Evolutionary conservation across 2,888 invertebrate genomes (phyloP).

Genomic region (Terebella lapidaria): DNA sequence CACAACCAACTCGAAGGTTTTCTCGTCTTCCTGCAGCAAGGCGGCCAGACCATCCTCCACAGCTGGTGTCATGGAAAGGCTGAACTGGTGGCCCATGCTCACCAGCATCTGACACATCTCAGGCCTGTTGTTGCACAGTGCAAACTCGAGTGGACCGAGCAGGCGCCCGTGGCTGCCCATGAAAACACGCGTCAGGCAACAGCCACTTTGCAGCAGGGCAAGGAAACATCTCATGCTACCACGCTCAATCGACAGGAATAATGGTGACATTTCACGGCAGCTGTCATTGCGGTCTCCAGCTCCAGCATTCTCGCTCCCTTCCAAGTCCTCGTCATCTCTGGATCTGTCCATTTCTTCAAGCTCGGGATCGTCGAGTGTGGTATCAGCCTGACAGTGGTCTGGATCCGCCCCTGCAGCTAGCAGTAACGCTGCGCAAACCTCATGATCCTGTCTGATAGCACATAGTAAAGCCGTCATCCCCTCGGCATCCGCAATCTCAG

Average conservation of each 20-base stretch:
- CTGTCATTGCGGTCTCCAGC: background rate
- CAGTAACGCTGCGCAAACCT: slow-evolving; percentile 8
- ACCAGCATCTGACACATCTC: background rate
- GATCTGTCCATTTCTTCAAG: background rate
- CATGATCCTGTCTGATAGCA: slow-evolving; percentile 18
- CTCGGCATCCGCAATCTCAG: slow-evolving; percentile 27
- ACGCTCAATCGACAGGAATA: background rate
- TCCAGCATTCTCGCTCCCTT: background rate
- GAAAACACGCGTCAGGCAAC: background rate
- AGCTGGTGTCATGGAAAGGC: background rate
- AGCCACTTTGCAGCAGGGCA: background rate
- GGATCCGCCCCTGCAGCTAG: slow-evolving; percentile 8
- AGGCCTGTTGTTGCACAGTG: background rate
- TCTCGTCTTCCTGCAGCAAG: background rate
- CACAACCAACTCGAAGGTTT: background rate
- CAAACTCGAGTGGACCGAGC: background rate
- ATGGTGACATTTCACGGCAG: background rate
- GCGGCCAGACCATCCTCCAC: background rate
- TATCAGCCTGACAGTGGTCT: background rate
- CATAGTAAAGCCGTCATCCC: slow-evolving; percentile 32
- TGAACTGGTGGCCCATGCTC: background rate
- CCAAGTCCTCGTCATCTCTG: background rate
- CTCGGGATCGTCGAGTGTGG: background rate
- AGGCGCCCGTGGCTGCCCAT: background rate
- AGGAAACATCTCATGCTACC: background rate